Percentiles rank a stretch among this genome's conserved stretches.
These are phyloP conservation scores for Oreocharis arfaki DNA, from an alignment of 2,113 vertebrate genomes.

Conservation along the genomic window DNA sequence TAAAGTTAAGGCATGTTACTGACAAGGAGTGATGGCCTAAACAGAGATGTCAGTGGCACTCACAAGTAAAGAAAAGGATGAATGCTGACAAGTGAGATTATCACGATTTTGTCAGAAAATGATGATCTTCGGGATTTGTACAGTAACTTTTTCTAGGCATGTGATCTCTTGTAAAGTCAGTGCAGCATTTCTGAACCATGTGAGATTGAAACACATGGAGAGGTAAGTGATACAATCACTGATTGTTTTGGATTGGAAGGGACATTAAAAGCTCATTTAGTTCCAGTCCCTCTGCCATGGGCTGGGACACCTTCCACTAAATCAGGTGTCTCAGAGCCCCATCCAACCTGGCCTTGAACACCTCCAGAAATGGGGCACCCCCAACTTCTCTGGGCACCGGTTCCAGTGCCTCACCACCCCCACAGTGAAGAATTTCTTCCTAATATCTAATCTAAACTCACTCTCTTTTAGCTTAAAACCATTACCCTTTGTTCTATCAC, in stretches of 20 bases:
- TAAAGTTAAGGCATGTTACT: neutral
- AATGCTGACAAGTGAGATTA: neutral
- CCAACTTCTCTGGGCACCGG: neutral
- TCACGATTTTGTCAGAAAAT: neutral
- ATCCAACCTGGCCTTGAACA: neutral
- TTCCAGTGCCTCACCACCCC: neutral
- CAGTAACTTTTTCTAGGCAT: neutral
- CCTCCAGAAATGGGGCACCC: no score
- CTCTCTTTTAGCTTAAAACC: neutral
- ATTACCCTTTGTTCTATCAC: neutral
- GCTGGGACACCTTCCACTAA: neutral
- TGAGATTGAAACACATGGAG: neutral
- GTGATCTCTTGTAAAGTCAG: neutral
- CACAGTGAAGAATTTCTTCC: neutral
- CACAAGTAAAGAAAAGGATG: neutral
- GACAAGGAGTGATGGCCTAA: neutral
- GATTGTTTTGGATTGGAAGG: neutral
- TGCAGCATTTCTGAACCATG: neutral
- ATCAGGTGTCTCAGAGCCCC: neutral
- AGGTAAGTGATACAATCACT: neutral
- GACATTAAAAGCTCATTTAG: neutral
- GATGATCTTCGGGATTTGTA: neutral
- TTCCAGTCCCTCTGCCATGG: neutral
- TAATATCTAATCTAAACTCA: neutral
- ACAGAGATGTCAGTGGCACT: neutral